phyloP scores from a whole-genome alignment of 2,797 vertebrate species.

The Gorsachius magnificus region DNA sequence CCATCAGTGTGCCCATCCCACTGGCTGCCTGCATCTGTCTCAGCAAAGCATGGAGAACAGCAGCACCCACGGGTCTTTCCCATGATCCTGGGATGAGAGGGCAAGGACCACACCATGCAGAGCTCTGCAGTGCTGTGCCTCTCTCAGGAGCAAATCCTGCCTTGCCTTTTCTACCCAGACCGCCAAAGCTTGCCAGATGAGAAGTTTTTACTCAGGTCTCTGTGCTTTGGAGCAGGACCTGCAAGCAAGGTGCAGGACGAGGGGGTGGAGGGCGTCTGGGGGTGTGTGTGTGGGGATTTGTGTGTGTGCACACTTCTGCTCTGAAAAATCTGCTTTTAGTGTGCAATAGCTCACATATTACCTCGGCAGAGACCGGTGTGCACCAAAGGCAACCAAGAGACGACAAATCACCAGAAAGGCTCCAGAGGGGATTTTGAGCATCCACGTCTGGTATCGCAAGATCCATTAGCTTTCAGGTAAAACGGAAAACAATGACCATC shows the following conservation, averaged over 20 bases:
- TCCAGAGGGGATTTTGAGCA: constrained; percentile 57
- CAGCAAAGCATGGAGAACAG: neutral
- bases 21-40: neutral
- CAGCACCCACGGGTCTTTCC: neutral
- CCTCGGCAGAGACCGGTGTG: constrained; percentile 37
- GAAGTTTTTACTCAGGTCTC: neutral
- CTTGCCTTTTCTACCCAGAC: neutral
- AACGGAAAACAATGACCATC: neutral
- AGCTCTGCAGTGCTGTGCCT: neutral
- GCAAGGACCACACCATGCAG: fast-evolving
- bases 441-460: constrained; percentile 50
- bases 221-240: neutral
- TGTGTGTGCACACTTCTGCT: neutral
- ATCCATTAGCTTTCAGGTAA: constrained; percentile 65
- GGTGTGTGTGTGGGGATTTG: neutral
- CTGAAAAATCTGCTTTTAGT: constrained; percentile 50
- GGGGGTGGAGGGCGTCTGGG: constrained; percentile 12
- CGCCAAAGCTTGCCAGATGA: neutral
- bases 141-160: neutral
- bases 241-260: neutral
- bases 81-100: neutral
- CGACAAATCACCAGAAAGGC: constrained; percentile 40
- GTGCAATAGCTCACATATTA: constrained; percentile 32
- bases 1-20: fast-evolving
- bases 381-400: constrained; percentile 41